Percentiles rank a stretch among this genome's conserved stretches.
Conservation (phyloP, 1,140 invertebrate species). For the Babylonia areolata region DNA sequence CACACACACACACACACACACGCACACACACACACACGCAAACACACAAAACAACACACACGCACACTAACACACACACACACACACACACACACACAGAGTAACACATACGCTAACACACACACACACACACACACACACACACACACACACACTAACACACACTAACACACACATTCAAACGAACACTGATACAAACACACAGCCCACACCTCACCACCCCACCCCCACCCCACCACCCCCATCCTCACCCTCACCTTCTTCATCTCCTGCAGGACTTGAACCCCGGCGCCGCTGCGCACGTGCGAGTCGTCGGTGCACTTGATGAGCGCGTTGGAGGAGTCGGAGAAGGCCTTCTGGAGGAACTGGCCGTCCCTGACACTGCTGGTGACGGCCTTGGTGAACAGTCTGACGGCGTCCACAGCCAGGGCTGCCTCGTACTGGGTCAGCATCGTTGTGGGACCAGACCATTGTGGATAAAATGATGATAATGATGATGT, state of each 20-base stretch:
- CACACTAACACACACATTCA: no score
- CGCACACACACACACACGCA: no score
- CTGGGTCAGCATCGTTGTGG: no score
- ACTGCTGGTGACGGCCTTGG: slow-evolving; percentile 51
- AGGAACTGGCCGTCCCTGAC: slow-evolving; percentile 32
- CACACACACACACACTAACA: background rate
- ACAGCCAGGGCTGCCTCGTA: slow-evolving; percentile 61
- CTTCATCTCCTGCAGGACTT: slow-evolving; percentile 50
- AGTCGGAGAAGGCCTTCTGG: slow-evolving; percentile 13
- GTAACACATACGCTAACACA: no score
- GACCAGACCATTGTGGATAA: no score
- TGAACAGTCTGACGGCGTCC: slow-evolving; percentile 62
- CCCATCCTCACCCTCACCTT: slow-evolving; percentile 31
- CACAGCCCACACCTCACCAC: no score
- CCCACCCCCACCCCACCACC: no score
- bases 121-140: background rate
- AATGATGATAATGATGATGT: no score
- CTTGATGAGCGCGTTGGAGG: slow-evolving; percentile 42
- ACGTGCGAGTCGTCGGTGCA: slow-evolving; percentile 58
- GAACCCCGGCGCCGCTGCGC: slow-evolving; percentile 45
- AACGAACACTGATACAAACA: no score
- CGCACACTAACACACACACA: background rate
- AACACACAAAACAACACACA: background rate
- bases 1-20: no score
- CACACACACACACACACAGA: background rate